Conservation (phyloP, 2,888 invertebrate species). For the Peribatodes rhomboidaria region DNA sequence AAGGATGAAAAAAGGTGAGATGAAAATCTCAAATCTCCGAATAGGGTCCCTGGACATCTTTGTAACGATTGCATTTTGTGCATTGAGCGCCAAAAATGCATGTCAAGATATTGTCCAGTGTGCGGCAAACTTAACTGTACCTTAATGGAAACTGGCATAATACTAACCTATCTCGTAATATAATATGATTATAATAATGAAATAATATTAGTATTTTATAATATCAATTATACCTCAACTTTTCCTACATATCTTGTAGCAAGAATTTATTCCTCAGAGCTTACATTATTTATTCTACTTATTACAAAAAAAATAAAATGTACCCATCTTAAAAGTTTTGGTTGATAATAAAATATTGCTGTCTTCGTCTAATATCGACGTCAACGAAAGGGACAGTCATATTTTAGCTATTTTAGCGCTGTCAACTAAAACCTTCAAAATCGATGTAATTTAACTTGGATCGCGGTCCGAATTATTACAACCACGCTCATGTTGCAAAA, state of each 20-base stretch:
- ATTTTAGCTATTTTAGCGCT: not conserved
- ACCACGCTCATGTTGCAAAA: too few relatives aligned
- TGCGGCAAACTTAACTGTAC: too few relatives aligned
- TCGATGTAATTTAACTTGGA: not conserved
- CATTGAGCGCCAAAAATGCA: too few relatives aligned
- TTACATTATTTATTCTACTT: slow-evolving; percentile 37
- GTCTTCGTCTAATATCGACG: not conserved
- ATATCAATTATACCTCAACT: slow-evolving; percentile 28
- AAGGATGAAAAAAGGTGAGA: too few relatives aligned
- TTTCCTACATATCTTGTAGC: slow-evolving; percentile 48
- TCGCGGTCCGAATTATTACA: slow-evolving; percentile 2
- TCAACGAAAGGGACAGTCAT: not conserved
- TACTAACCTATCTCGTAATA: not conserved
- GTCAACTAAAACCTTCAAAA: not conserved
- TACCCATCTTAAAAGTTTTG: slow-evolving; percentile 3
- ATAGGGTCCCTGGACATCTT: too few relatives aligned
- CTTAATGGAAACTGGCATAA: too few relatives aligned
- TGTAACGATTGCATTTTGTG: too few relatives aligned
- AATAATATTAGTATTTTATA: slow-evolving; percentile 12
- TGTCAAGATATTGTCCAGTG: too few relatives aligned
- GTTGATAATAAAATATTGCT: not conserved
- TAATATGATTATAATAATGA: too few relatives aligned
- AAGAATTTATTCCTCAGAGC: slow-evolving; percentile 49
- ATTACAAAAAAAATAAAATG: too few relatives aligned
- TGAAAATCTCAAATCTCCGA: too few relatives aligned